phyloP scores from a whole-genome alignment of 2,888 invertebrate genomes.

The Aricia artaxerxes region DNA sequence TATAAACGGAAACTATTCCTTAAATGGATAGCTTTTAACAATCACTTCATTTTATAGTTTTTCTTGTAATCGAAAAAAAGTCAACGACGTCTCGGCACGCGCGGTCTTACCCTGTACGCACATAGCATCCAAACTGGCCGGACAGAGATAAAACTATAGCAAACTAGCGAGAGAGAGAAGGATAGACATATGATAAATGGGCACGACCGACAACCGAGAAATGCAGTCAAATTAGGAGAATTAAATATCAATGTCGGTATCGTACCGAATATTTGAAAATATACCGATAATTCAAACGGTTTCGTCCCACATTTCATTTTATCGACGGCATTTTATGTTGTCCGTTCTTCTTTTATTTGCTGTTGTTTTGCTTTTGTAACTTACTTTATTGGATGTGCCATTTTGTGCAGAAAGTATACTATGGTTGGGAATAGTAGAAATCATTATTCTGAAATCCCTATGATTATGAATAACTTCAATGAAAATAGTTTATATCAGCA shows the following conservation, averaged over 20 bases:
- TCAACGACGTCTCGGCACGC: conserved; percentile 65
- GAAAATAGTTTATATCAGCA: background rate
- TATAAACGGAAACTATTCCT: conserved; percentile 59
- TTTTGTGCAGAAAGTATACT: no score
- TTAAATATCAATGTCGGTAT: conserved; percentile 64
- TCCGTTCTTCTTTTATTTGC: background rate
- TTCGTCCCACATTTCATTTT: conserved; percentile 29
- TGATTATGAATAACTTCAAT: background rate
- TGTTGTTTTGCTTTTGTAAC: background rate
- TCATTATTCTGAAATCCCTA: background rate
- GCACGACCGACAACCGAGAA: conserved; percentile 64
- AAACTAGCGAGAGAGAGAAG: conserved; percentile 43
- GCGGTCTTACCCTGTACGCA: conserved; percentile 63
- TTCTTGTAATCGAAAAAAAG: conserved; percentile 64
- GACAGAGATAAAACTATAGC: conserved; percentile 51
- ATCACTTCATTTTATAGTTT: conserved; percentile 68
- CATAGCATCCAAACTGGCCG: conserved; percentile 58
- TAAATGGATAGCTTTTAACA: conserved; percentile 51
- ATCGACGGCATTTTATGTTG: conserved; percentile 7
- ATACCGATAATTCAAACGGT: background rate
- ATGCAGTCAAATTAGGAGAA: conserved; percentile 76
- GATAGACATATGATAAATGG: conserved; percentile 63
- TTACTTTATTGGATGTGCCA: background rate
- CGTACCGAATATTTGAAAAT: conserved; percentile 50
- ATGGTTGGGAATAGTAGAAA: background rate